phyloP scores from a whole-genome alignment of 2,888 invertebrate genomes.

The Caenorhabditis becei region DNA sequence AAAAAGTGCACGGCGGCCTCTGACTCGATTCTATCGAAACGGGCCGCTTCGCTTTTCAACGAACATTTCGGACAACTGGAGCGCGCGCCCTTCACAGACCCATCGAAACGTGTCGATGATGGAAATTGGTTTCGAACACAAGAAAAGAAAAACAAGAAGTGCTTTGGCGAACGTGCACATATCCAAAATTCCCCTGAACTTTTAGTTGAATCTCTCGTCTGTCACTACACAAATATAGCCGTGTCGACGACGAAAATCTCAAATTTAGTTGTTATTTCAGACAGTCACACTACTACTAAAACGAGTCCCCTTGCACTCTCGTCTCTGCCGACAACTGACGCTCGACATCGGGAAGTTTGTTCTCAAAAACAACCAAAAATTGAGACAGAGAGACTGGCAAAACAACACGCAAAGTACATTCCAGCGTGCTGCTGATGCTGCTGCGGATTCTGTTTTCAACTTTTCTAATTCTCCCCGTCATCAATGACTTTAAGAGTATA shows the following conservation, averaged over 20 bases:
- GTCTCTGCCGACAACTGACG: not conserved
- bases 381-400: slow-evolving; percentile 15
- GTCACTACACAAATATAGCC: too few relatives aligned
- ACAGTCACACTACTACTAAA: slow-evolving; percentile 14
- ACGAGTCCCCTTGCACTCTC: slow-evolving; percentile 40
- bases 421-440: slow-evolving; percentile 8
- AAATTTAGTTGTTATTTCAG: not conserved
- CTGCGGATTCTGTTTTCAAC: slow-evolving; percentile 1
- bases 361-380: slow-evolving; percentile 50
- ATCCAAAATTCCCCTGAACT: too few relatives aligned
- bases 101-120: not conserved
- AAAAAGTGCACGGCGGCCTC: slow-evolving; percentile 45
- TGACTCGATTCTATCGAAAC: slow-evolving; percentile 33
- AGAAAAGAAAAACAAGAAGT: not conserved
- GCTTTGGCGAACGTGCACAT: not conserved
- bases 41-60: not conserved
- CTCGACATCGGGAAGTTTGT: slow-evolving; percentile 8
- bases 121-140: not conserved
- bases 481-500: not conserved
- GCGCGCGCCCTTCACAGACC: not conserved
- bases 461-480: not conserved
- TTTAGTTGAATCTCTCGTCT: too few relatives aligned
- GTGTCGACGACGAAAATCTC: too few relatives aligned
- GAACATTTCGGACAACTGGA: not conserved
- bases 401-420: slow-evolving; percentile 50